These are phyloP conservation scores for Ernsta delagoae DNA, from an alignment of 2,888 invertebrate genomes.

Conservation along the genomic window DNA sequence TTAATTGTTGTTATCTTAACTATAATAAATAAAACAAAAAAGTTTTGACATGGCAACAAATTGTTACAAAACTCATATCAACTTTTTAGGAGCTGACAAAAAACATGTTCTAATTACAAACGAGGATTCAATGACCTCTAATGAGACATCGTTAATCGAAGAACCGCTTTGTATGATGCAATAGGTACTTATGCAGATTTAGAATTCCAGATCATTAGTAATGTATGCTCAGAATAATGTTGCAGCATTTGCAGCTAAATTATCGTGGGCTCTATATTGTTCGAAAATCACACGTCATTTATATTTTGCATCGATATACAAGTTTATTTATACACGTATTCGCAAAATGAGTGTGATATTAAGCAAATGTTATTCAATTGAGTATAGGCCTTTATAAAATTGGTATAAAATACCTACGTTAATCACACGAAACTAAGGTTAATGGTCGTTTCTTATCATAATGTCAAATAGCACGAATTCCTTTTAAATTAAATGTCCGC, in stretches of 20 bases:
- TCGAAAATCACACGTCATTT: neutral
- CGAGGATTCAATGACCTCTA: slow-evolving; percentile 7
- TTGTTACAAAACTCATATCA: neutral
- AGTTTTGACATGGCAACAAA: neutral
- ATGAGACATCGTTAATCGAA: slow-evolving; percentile 13
- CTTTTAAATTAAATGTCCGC: neutral
- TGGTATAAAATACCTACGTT: neutral
- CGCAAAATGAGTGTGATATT: no score
- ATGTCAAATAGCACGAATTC: slow-evolving; percentile 10
- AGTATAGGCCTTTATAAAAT: neutral
- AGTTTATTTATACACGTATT: no score
- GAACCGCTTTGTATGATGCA: neutral
- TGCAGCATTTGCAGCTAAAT: neutral
- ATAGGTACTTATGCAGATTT: neutral
- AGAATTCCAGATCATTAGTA: neutral
- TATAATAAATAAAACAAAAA: no score
- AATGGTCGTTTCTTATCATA: neutral
- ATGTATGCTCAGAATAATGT: neutral
- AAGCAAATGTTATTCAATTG: no score
- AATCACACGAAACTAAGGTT: neutral
- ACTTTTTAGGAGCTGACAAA: neutral
- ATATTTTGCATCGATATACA: no score
- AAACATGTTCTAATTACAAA: slow-evolving; percentile 6
- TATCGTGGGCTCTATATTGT: no score
- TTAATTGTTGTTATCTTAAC: no score